Base-by-base conservation (phyloP, 2,888 invertebrate species). In the Scaptomyza parva region DNA sequence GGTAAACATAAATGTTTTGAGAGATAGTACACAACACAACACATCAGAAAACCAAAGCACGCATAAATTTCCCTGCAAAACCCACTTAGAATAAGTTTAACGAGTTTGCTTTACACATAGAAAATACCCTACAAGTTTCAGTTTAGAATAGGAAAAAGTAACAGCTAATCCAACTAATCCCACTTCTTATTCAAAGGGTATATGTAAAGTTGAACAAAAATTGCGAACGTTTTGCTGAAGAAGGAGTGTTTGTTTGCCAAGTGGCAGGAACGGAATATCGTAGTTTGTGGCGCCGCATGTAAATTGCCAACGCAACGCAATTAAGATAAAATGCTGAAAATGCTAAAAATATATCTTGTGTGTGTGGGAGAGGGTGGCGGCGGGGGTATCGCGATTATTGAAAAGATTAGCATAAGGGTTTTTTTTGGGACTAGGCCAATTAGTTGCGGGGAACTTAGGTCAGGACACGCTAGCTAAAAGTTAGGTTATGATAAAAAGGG, bases 301-400 rank as follows among this genome's bases (percentile, higher is more conserved):
- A 79, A 76, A 60, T 72, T 58, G 59, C 68, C 61, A 67, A 62
- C 63, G 60, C 59, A 47, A 70, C 78, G 78, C 82, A 82, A 80
- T 80, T 76, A 85, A 86, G 79, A 79, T 79, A 76, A 80, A 83
- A 66, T 68, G 76, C 35, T 35, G 35, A 5, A 30, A 47, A 22
- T 28, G 59, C n/a, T n/a, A n/a, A n/a, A n/a, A n/a, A n/a, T 9
- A 35, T 7, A 30, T 26, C 12, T 28, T 8, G 28, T 6, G 17
- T 12, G 51, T 17, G 3, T 3, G 24, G 6, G n/a, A 12, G n/a
- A n/a, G n/a, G n/a, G n/a, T n/a, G 8, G n/a, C 39, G 57, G 17
- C 33, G 45, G 47, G 43, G 41, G 8, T 14, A 8, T 3, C 40
- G 26, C 37, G 24, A 39, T 17, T 45, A 40, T 12, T 18, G 37